phyloP scores from a whole-genome alignment of 2,888 invertebrate species.

The Drosophila peninsularis region DNA sequence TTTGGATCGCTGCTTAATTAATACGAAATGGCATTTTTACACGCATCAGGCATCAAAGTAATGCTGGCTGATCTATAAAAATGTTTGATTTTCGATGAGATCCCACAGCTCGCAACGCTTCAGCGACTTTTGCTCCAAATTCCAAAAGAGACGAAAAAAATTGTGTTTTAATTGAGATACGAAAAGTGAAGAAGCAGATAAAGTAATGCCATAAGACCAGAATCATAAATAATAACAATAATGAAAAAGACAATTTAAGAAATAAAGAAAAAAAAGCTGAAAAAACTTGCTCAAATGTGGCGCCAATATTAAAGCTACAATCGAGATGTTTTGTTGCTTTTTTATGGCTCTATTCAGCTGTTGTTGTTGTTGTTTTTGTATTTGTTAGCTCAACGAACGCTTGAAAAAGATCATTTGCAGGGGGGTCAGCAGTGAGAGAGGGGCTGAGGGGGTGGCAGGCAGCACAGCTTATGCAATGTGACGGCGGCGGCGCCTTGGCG shows the following conservation, averaged over 20 bases:
- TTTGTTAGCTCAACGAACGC: conserved; percentile 41
- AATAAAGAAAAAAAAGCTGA: neutral
- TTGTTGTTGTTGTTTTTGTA: conserved; percentile 11
- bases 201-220: conserved; percentile 33
- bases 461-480: conserved; percentile 30
- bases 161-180: conserved; percentile 41
- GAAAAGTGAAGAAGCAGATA: conserved; percentile 15
- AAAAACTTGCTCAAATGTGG: conserved; percentile 38
- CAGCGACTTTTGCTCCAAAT: conserved; percentile 28
- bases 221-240: conserved; percentile 34
- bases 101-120: conserved; percentile 21
- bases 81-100: conserved; percentile 7
- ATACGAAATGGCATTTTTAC: conserved; percentile 16
- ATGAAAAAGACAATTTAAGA: conserved; percentile 28
- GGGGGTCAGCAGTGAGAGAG: neutral
- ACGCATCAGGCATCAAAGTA: conserved; percentile 17
- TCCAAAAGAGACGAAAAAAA: conserved; percentile 27
- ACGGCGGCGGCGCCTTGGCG: conserved; percentile 36
- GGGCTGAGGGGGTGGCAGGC: neutral
- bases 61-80: conserved; percentile 8
- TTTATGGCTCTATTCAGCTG: conserved; percentile 45
- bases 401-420: conserved; percentile 37
- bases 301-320: conserved; percentile 54
- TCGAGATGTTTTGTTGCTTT: conserved; percentile 30
- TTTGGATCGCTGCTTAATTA: conserved; percentile 14